phyloP scores from a whole-genome alignment of 2,797 vertebrate genomes.

The Pristis pectinata region DNA sequence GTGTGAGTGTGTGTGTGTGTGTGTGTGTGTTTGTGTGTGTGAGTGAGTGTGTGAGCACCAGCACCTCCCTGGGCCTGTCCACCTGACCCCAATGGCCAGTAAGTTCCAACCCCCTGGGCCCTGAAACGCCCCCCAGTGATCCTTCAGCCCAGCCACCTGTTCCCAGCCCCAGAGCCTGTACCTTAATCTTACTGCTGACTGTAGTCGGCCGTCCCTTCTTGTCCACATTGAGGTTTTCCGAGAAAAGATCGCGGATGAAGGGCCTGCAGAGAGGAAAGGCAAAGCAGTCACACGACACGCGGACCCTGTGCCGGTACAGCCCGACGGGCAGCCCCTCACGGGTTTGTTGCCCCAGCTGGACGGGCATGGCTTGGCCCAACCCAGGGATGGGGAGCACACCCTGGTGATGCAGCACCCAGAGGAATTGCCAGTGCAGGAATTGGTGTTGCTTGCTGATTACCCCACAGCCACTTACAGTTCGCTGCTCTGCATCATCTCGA shows the following conservation, averaged over 20 bases:
- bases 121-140: background rate
- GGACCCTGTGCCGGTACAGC: too few relatives aligned
- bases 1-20: background rate
- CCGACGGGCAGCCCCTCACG: background rate
- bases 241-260: constrained; percentile 67
- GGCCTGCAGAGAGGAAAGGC: constrained; percentile 48
- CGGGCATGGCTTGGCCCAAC: background rate
- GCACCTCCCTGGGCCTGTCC: too few relatives aligned
- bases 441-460: too few relatives aligned
- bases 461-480: constrained; percentile 75
- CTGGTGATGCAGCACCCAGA: background rate
- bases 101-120: too few relatives aligned
- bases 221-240: constrained; percentile 66
- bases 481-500: constrained; percentile 77
- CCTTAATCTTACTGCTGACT: constrained; percentile 73
- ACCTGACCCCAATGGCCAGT: too few relatives aligned
- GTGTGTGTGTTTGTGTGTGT: background rate
- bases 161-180: constrained; percentile 40
- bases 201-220: constrained; percentile 70
- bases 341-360: background rate
- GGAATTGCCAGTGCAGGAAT: background rate
- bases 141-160: too few relatives aligned
- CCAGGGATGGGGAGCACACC: background rate
- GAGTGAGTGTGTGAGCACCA: too few relatives aligned
- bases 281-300: background rate